Conservation (phyloP, 2,888 invertebrate genomes). For the Ichneumon xanthorius region DNA sequence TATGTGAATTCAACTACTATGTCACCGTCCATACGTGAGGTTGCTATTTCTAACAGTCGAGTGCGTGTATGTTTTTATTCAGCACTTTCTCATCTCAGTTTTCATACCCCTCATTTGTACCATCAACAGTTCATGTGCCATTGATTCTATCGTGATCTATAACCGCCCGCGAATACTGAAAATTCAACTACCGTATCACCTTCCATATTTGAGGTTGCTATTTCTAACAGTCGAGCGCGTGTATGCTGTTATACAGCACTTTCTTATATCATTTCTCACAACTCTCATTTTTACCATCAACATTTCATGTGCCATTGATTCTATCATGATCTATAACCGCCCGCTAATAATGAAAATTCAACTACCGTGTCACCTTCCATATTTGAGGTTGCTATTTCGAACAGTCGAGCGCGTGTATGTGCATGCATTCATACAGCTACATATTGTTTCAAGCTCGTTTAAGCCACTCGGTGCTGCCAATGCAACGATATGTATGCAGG, state of each 20-base stretch:
- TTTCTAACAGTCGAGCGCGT: slow-evolving; percentile 43
- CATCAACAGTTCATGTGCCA: slow-evolving; percentile 62
- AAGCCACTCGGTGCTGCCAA: slow-evolving; percentile 79
- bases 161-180: background rate
- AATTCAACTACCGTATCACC: background rate
- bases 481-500: slow-evolving; percentile 81
- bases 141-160: slow-evolving; percentile 31
- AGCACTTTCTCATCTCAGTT: too few relatives aligned
- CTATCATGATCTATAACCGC: background rate
- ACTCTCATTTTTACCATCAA: slow-evolving; percentile 49
- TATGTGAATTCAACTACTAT: background rate
- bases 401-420: slow-evolving; percentile 49
- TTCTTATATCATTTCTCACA: background rate
- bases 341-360: background rate
- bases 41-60: slow-evolving; percentile 31
- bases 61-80: too few relatives aligned
- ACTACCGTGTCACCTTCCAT: background rate
- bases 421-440: slow-evolving; percentile 32
- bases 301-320: slow-evolving; percentile 64
- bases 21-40: background rate
- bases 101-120: slow-evolving; percentile 39
- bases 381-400: background rate
- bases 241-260: background rate
- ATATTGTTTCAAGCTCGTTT: slow-evolving; percentile 67
- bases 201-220: background rate